Base-by-base conservation (phyloP, 2,888 invertebrate genomes). In the Eupithecia exiguata region DNA sequence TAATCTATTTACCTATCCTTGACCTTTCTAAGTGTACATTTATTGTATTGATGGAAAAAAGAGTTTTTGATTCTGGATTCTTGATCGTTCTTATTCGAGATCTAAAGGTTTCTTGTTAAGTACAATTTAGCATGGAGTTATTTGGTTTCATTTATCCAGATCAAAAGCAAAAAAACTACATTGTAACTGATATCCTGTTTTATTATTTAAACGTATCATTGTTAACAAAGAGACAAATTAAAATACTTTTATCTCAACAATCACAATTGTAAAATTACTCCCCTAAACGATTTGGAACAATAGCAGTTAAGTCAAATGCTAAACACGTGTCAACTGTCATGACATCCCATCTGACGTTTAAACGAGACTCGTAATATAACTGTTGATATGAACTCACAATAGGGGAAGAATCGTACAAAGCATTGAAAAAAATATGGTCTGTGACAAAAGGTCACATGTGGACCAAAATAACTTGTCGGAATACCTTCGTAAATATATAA, bases 271-370 rank as follows among this genome's bases (percentile, higher is more conserved):
- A 81, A 80, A 75, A 74, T 75, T 80, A 84, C 85, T 87, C 89
- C 92, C 92, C 89, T 88, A 88, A 89, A 87, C 86, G 85, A 86
- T 87, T 84, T 77, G 79, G 83, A 84, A 93, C 93, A 93, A 93
- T 87, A 83, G 89, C 84, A 88, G 86, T 91, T 90, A 91, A 92
- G 89, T 91, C 88, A 89, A 87, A 90, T 89, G 87, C 91, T 91
- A 92, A 93, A 92, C 93, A 93, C 93, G 93, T 92, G 94, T 93
- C 94, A 92, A 91, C 88, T 86, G 85, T 87, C 86, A 86, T 87
- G 89, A 91, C 92, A 89, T 91, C 85, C 86, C 88, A 85, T 90
- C 87, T 87, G 87, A 88, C 86, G 86, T 89, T 86, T 88, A 84
- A 89, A 91, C 86, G 89, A 86, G 86, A 91, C 83, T 87, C 83